Conservation (phyloP, 2,113 vertebrate genomes). For the Proteles cristata region DNA sequence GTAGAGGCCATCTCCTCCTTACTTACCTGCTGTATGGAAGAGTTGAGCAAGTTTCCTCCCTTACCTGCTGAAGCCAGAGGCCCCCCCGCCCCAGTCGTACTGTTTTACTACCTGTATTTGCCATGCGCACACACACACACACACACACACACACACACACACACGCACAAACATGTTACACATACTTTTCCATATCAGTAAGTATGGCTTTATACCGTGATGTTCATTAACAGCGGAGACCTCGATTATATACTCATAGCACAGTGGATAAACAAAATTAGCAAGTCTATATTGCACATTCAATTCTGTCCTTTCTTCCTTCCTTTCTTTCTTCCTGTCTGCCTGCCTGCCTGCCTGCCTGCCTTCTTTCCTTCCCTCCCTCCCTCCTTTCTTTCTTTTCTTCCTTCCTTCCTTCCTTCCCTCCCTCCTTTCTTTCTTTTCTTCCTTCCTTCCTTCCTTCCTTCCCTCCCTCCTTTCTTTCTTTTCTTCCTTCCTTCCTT, state of each 20-base stretch:
- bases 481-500: too few relatives aligned
- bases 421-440: too few relatives aligned
- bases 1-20: background rate
- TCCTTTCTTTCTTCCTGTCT: background rate
- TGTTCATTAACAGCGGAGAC: background rate
- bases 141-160: background rate
- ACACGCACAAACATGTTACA: background rate
- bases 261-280: background rate
- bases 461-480: too few relatives aligned
- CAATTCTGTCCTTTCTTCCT: background rate
- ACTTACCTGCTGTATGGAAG: background rate
- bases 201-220: background rate
- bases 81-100: rapidly evolving
- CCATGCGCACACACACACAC: background rate
- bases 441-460: too few relatives aligned
- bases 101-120: background rate
- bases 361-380: too few relatives aligned
- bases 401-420: too few relatives aligned
- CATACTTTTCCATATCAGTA: background rate
- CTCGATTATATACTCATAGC: background rate
- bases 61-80: background rate
- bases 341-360: too few relatives aligned
- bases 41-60: background rate
- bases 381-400: too few relatives aligned
- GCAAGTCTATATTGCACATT: background rate